These are phyloP conservation scores for Leptopilina clavipes DNA, from an alignment of 1,140 invertebrate species.

Conservation along the genomic window DNA sequence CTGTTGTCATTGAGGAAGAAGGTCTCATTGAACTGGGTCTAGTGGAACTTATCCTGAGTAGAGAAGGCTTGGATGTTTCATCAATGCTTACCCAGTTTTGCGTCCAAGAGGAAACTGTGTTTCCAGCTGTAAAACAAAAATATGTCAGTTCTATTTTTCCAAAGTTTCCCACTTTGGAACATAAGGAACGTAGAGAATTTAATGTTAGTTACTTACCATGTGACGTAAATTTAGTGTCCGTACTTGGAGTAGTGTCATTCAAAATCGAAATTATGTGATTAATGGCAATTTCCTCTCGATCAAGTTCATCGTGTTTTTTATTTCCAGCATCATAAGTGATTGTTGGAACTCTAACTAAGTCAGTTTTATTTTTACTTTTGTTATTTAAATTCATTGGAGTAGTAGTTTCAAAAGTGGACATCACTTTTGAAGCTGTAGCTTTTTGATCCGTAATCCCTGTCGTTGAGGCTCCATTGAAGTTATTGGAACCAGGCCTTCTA, in stretches of 20 bases:
- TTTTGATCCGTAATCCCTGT: conserved; percentile 43
- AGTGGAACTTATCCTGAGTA: conserved; percentile 49
- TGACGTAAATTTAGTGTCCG: conserved; percentile 56
- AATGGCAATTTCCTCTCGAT: conserved; percentile 72
- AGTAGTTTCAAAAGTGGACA: conserved; percentile 47
- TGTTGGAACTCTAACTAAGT: conserved; percentile 75
- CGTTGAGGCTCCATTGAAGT: conserved; percentile 46
- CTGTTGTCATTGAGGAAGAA: conserved; percentile 52
- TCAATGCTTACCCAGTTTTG: conserved; percentile 75
- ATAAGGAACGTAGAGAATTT: too few species aligned
- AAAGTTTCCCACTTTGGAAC: too few species aligned
- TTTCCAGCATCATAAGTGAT: conserved; percentile 70
- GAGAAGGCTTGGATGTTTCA: conserved; percentile 60
- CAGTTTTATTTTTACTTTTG: conserved; percentile 56
- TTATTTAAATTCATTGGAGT: conserved; percentile 60
- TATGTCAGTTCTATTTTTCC: too few species aligned
- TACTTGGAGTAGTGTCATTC: conserved; percentile 76
- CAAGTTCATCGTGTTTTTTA: conserved; percentile 65
- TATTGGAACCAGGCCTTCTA: background rate
- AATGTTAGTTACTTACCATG: conserved; percentile 44
- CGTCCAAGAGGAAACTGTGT: conserved; percentile 65
- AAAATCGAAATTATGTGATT: conserved; percentile 80
- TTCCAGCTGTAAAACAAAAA: conserved; percentile 42
- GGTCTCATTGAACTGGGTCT: conserved; percentile 49
- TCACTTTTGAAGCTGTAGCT: conserved; percentile 40